Percentiles rank a stretch among this genome's conserved stretches.
Conservation (phyloP, 1,140 invertebrate genomes). For the Zaprionus inermis region DNA sequence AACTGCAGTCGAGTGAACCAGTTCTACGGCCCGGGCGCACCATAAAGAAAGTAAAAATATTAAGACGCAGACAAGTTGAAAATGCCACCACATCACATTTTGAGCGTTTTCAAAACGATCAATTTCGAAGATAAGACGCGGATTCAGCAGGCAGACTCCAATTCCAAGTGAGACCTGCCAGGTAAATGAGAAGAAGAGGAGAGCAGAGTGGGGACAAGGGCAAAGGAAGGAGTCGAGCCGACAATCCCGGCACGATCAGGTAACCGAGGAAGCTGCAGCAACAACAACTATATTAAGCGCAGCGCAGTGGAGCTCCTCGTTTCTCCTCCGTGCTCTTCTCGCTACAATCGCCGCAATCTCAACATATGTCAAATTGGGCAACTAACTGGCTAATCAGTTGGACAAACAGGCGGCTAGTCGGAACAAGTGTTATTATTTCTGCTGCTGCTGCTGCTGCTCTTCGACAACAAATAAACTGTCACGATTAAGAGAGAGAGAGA, state of each 20-base stretch:
- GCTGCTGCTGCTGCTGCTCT: no score
- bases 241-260: constrained; percentile 29
- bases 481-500: constrained; percentile 14
- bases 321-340: background rate
- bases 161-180: background rate
- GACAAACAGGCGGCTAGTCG: constrained; percentile 56
- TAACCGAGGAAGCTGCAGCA: constrained; percentile 32
- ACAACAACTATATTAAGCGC: constrained; percentile 45
- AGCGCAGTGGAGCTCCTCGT: background rate
- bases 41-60: constrained; percentile 83
- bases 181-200: background rate
- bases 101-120: constrained; percentile 84
- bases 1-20: constrained; percentile 56
- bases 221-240: background rate
- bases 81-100: constrained; percentile 84
- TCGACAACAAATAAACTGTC: constrained; percentile 67
- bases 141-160: constrained; percentile 10
- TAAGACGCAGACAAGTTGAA: constrained; percentile 83
- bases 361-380: constrained; percentile 81
- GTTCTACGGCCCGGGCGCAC: constrained; percentile 56
- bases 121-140: constrained; percentile 76
- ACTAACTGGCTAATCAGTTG: constrained; percentile 78
- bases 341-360: constrained; percentile 48
- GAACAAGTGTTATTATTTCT: constrained; percentile 80
- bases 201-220: no score